Percentiles rank a stretch among this genome's conserved stretches.
These are phyloP conservation scores for Salvelinus alpinus DNA, from an alignment of 2,113 vertebrate genomes.

Conservation along the genomic window DNA sequence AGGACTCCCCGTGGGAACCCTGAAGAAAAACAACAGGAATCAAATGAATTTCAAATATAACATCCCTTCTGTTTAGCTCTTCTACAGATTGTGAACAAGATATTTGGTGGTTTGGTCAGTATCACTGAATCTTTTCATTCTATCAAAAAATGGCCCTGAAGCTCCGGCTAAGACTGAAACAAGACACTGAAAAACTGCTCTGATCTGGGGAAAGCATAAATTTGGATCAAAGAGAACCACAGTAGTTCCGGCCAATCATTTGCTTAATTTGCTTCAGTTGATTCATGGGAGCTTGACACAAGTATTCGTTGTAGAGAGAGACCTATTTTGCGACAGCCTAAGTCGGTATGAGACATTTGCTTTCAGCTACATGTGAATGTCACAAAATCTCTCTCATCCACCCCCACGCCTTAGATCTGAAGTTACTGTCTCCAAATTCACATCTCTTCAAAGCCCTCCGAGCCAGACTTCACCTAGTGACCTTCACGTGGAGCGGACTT, in stretches of 20 bases:
- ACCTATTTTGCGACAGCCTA: neutral
- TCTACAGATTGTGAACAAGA: neutral
- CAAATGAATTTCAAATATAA: neutral
- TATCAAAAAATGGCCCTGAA: neutral
- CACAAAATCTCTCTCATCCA: neutral
- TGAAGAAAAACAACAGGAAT: conserved; percentile 26
- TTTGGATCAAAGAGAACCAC: neutral
- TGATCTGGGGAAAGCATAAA: neutral
- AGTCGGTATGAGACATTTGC: neutral
- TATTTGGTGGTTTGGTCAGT: neutral
- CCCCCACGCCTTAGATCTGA: no score
- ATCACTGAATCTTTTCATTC: neutral
- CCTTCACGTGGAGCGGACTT: no score
- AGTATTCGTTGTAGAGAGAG: neutral
- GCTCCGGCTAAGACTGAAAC: neutral
- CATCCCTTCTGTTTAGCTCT: no score
- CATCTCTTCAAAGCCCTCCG: no score
- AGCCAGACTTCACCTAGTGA: no score
- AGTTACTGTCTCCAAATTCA: no score
- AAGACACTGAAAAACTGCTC: neutral
- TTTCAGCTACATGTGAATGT: neutral
- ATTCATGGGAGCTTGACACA: neutral
- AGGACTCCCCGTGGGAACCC: conserved; percentile 59
- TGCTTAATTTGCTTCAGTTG: neutral
- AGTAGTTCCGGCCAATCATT: neutral